A percentile compares a stretch with the other conserved stretches of the same genome.
Evolutionary conservation across 2,888 invertebrate species (phyloP).

Genomic region (Rhopalosiphum nymphaeae): DNA sequence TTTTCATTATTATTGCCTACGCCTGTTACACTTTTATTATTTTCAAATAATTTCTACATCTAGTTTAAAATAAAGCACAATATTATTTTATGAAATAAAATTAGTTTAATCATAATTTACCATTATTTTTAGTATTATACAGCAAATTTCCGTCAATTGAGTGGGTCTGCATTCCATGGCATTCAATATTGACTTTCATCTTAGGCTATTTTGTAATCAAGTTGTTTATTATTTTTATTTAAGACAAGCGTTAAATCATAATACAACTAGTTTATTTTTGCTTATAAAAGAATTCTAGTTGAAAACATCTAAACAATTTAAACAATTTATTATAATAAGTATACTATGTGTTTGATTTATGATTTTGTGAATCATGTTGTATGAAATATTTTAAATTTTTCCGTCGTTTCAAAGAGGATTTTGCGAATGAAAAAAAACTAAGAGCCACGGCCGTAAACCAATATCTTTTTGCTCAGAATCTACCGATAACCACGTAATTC

Average conservation of each 20-base stretch:
- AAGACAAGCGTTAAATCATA: neutral
- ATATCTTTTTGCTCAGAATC: neutral
- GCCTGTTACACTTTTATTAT: too few relatives aligned
- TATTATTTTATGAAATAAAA: too few relatives aligned
- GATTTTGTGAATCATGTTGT: neutral
- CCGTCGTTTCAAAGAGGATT: neutral
- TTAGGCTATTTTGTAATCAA: neutral
- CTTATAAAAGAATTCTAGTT: neutral
- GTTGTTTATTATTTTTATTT: neutral
- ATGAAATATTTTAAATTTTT: neutral
- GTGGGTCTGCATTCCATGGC: rapidly evolving
- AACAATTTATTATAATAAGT: neutral
- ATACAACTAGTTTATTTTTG: neutral
- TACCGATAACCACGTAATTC: neutral
- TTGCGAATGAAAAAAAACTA: neutral
- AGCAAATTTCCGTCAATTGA: neutral
- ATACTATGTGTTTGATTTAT: neutral
- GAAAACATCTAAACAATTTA: neutral
- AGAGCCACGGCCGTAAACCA: neutral
- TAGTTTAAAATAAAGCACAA: too few relatives aligned
- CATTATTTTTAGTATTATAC: neutral
- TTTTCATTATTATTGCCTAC: too few relatives aligned
- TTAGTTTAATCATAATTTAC: neutral
- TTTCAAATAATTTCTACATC: too few relatives aligned
- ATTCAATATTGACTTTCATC: neutral